Conservation (phyloP, 2,888 invertebrate genomes). For the Trissolcus japonicus region DNA sequence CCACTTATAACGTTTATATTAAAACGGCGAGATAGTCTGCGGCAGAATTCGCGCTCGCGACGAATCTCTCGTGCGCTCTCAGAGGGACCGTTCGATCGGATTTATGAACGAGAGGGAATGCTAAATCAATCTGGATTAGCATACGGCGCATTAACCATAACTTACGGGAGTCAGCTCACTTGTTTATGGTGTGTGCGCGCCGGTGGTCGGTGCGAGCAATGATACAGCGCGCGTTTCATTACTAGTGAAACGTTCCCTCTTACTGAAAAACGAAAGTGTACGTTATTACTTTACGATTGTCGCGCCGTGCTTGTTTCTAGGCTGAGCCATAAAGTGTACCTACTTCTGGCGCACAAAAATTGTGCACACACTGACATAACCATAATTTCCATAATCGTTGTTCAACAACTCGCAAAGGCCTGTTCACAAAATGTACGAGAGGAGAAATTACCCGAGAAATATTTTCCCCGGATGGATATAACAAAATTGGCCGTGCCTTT, state of each 20-base stretch:
- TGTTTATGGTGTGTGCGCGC: conserved; percentile 33
- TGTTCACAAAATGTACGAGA: no score
- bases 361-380: conserved; percentile 11
- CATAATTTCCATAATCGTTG: conserved; percentile 35
- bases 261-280: conserved; percentile 37
- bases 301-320: conserved; percentile 37
- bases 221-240: no score
- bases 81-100: conserved; percentile 62
- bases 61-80: conserved; percentile 55
- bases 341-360: conserved; percentile 14
- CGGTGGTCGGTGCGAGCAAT: conserved; percentile 17
- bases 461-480: no score
- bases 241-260: no score
- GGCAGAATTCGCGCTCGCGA: conserved; percentile 55
- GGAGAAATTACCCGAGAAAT: no score
- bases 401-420: conserved; percentile 11
- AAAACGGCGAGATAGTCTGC: conserved; percentile 13
- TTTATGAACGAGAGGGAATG: conserved; percentile 68
- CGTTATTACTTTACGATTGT: conserved; percentile 47
- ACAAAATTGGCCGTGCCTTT: no score
- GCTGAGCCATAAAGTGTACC: conserved; percentile 21
- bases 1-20: conserved; percentile 15
- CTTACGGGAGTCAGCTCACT: conserved; percentile 60
- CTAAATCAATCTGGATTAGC: conserved; percentile 74
- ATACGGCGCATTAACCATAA: conserved; percentile 70